phyloP scores from a whole-genome alignment of 2,113 vertebrate genomes.

The Paratilapia polleni region DNA sequence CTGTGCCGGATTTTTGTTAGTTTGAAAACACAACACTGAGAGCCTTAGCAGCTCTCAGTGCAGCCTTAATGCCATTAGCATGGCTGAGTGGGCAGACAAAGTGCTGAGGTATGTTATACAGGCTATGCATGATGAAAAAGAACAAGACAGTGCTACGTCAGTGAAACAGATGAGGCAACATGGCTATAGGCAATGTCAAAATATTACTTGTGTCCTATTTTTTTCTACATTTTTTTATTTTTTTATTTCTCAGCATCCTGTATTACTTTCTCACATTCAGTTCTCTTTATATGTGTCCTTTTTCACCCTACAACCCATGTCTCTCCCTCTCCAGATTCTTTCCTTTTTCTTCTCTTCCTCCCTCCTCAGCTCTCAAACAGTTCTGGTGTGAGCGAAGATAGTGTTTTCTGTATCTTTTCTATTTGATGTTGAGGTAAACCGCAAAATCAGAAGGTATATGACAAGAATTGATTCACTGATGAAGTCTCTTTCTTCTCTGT shows the following conservation, averaged over 20 bases:
- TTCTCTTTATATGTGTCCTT: background rate
- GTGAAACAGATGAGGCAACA: conserved; percentile 32
- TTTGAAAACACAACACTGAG: conserved; percentile 15
- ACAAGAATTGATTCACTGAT: background rate
- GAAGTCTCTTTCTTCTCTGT: background rate
- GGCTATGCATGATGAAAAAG: conserved; percentile 28
- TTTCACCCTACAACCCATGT: background rate
- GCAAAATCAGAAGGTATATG: background rate
- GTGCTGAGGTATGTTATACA: conserved; percentile 37
- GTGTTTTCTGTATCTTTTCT: background rate
- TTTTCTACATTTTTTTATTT: background rate
- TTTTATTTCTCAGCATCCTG: background rate
- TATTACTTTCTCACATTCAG: background rate
- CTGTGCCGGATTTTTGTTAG: background rate
- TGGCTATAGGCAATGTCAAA: conserved; percentile 39
- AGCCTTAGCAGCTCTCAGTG: conserved; percentile 1
- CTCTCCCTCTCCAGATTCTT: background rate
- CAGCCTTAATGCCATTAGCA: conserved; percentile 53
- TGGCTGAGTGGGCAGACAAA: conserved; percentile 52
- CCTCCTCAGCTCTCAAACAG: background rate
- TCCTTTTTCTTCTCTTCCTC: no score
- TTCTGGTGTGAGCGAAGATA: background rate
- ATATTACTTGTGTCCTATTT: conserved; percentile 4
- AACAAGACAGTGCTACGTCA: conserved; percentile 17
- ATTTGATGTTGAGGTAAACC: background rate